Percentiles rank a stretch among this genome's conserved stretches.
Conservation (phyloP, 2,888 invertebrate species). For the Drosophila ustulata region DNA sequence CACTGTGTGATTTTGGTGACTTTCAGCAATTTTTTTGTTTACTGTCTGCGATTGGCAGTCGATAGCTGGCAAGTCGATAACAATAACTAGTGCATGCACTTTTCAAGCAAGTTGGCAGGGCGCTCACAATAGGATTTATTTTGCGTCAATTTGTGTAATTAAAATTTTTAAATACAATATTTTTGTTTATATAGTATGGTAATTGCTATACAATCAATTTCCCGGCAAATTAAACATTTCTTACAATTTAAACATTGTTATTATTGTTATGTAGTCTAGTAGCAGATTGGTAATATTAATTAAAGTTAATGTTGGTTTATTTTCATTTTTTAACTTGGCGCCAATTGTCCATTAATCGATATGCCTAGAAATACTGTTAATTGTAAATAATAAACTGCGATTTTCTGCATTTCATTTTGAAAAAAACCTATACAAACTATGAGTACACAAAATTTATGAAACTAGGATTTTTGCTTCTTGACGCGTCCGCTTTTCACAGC, state of each 20-base stretch:
- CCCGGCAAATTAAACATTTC: too few species aligned
- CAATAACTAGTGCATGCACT: neutral
- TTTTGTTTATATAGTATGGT: too few species aligned
- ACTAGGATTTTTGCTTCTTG: constrained; percentile 61
- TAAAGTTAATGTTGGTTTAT: neutral
- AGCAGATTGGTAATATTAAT: neutral
- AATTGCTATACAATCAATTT: too few species aligned
- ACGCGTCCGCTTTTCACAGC: constrained; percentile 77
- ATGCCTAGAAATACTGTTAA: neutral
- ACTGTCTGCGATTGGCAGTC: constrained; percentile 34
- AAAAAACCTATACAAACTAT: constrained; percentile 10
- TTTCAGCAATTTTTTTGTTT: constrained; percentile 39
- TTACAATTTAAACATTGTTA: too few species aligned
- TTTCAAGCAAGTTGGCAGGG: neutral
- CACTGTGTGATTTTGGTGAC: neutral
- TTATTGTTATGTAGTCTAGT: too few species aligned
- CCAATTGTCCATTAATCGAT: neutral
- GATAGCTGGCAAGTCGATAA: constrained; percentile 10
- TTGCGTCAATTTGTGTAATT: too few species aligned
- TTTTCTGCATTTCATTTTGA: neutral
- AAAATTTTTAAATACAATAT: too few species aligned
- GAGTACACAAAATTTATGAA: constrained; percentile 7
- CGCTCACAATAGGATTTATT: too few species aligned
- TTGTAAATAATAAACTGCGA: neutral
- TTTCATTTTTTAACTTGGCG: neutral